These are phyloP conservation scores for Oscheius onirici DNA, from an alignment of 2,888 invertebrate genomes.

Conservation along the genomic window DNA sequence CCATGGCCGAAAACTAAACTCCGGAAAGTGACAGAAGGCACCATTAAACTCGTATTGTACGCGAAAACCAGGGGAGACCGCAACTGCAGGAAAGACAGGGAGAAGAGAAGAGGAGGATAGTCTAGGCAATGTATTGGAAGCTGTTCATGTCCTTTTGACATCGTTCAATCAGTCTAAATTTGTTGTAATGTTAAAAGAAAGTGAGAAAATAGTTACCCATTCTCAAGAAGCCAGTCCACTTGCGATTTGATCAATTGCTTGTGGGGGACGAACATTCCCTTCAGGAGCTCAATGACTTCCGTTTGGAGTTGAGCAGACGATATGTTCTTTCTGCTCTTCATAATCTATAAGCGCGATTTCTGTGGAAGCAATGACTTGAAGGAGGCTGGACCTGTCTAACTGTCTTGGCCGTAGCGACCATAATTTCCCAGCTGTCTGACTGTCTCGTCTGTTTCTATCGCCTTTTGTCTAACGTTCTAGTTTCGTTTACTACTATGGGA, in stretches of 20 bases:
- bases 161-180: slow-evolving; percentile 59
- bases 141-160: slow-evolving; percentile 59
- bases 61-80: background rate
- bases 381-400: no score
- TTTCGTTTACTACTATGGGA: no score
- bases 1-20: no score
- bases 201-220: slow-evolving; percentile 73
- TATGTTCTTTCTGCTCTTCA: slow-evolving; percentile 95
- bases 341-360: slow-evolving; percentile 76
- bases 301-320: slow-evolving; percentile 94
- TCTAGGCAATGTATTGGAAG: slow-evolving; percentile 61
- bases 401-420: no score
- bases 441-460: no score
- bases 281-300: slow-evolving; percentile 95
- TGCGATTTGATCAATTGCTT: slow-evolving; percentile 99
- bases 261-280: slow-evolving; percentile 98
- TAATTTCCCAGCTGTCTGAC: no score
- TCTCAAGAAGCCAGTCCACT: slow-evolving; percentile 98
- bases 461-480: no score
- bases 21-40: slow-evolving; percentile 1
- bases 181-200: background rate
- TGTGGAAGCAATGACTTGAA: no score
- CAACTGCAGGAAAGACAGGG: background rate
- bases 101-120: background rate
- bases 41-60: background rate